Base-by-base conservation (phyloP, 2,888 invertebrate species). In the Orthosia gothica region DNA sequence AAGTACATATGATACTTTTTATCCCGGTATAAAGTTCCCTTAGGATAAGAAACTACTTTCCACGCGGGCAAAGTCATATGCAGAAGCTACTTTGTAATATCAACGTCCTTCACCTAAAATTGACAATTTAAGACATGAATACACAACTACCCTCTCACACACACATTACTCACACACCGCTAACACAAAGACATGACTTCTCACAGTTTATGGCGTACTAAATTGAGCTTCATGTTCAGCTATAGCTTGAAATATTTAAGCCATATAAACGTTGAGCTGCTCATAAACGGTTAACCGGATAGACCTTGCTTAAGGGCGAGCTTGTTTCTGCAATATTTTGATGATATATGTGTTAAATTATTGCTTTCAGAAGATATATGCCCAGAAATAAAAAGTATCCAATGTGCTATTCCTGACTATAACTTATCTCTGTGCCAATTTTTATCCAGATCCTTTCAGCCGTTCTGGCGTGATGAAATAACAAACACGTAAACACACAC, bases 241-340 rank as follows among this genome's bases (percentile, higher is more conserved):
- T 82, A 45, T 32, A 61, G 74, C 70, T 72, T 87, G 64, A 66
- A 82, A 81, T 87, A 87, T 85, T 83, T 74, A 80, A 62, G 70
- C 84, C 62, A 20, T 61, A 70, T 79, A 82, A 75, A 72, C 70
- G 81, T 40, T 70, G 59, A 64, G 75, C 65, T 66, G 70, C 68
- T 82, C 85, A 78, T 89, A 88, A 89, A 85, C 84, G 85, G 83
- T 86, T 88, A 87, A 87, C 84, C 69, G 70, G 57, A 70, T 79
- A 67, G 68, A 76, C 71, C 81, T 77, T 57, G n/a, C 66, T 89
- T 89, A 86, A 87, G 87, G 83, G 62, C 45, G 47, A 61, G 58
- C 20, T 12, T 32, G 47, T 45, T 58, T 7, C 0, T 13, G n/a
- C 16, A 65, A 57, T 5, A n/a, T 32, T 54, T 52, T 71, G 20